Evolutionary conservation across 1,140 invertebrate genomes (phyloP).

Genomic region (Carcinoscorpius rotundicauda): DNA sequence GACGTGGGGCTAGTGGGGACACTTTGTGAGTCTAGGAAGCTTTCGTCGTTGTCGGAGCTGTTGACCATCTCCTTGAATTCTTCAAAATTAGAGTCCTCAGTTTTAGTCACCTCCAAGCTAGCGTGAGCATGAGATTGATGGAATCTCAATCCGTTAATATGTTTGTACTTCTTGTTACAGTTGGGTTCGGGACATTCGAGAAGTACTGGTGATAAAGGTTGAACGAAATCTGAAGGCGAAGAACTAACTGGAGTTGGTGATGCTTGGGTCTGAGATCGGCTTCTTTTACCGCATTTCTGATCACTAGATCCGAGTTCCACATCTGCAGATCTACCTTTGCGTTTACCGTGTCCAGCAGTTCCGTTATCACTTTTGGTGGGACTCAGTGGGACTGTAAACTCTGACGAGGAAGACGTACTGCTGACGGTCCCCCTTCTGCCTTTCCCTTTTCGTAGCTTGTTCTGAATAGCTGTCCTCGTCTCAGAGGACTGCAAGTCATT

Average conservation of each 20-base stretch:
- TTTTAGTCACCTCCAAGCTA: conserved; percentile 10
- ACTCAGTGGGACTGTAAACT: conserved; percentile 26
- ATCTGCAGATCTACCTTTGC: conserved; percentile 33
- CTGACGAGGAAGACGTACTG: conserved; percentile 6
- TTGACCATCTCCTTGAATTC: conserved; percentile 42
- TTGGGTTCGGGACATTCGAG: conserved; percentile 95
- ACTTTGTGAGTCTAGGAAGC: conserved; percentile 31
- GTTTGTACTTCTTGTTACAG: conserved; percentile 95
- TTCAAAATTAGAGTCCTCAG: conserved; percentile 35
- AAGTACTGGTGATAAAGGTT: conserved; percentile 54
- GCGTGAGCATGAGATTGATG: conserved; percentile 85
- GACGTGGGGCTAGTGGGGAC: conserved; percentile 22
- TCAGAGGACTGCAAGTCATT: conserved; percentile 65
- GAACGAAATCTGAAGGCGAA: conserved; percentile 23
- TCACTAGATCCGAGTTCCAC: conserved; percentile 24
- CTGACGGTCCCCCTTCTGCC: conserved; percentile 23
- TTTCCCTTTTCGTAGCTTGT: conserved; percentile 34
- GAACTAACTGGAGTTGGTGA: conserved; percentile 27
- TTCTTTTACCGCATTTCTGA: conserved; percentile 26
- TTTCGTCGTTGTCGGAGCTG: conserved; percentile 61
- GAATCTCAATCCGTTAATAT: conserved; percentile 90
- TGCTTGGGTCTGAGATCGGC: conserved; percentile 31
- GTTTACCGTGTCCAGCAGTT: conserved; percentile 23
- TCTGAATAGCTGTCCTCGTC: conserved; percentile 58
- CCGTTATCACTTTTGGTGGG: conserved; percentile 23